Percentiles rank a stretch among this genome's conserved stretches.
Conservation (phyloP, 1,140 invertebrate species). For the Plutomurus gul region DNA sequence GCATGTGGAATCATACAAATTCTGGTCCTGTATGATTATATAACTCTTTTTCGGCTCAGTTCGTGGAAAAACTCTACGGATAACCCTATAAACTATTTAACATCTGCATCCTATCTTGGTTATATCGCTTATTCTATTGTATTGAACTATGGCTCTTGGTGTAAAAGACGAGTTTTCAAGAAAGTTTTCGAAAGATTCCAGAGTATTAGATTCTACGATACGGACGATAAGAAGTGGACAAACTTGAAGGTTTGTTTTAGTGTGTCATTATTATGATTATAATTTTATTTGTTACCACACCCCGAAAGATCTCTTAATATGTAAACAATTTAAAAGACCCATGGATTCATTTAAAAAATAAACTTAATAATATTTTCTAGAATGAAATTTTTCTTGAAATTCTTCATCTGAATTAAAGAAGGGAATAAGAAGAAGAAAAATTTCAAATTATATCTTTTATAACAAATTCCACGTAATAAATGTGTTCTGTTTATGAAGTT, state of each 20-base stretch:
- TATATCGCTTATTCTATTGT: constrained; percentile 31
- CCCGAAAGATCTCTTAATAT: too few species aligned
- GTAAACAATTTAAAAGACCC: too few species aligned
- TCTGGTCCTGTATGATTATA: constrained; percentile 32
- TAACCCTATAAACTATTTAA: constrained; percentile 32
- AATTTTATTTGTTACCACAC: too few species aligned
- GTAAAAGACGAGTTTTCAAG: neutral
- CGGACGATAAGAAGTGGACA: neutral
- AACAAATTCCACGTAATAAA: neutral
- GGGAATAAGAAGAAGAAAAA: neutral
- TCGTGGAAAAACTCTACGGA: neutral
- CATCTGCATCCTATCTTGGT: neutral
- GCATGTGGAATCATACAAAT: constrained; percentile 23
- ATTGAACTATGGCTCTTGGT: constrained; percentile 38
- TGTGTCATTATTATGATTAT: too few species aligned
- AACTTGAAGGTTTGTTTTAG: neutral
- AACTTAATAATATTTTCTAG: too few species aligned
- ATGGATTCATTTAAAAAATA: too few species aligned
- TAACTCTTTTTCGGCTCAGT: neutral
- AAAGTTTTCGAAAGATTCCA: constrained; percentile 31
- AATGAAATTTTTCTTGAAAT: too few species aligned
- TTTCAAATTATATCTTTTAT: neutral
- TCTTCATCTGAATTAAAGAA: too few species aligned
- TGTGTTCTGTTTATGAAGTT: too few species aligned
- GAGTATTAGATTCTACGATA: constrained; percentile 33